Conservation (phyloP, 92 coral and sea anemone genomes). For the Epizoanthus fatuus region DNA sequence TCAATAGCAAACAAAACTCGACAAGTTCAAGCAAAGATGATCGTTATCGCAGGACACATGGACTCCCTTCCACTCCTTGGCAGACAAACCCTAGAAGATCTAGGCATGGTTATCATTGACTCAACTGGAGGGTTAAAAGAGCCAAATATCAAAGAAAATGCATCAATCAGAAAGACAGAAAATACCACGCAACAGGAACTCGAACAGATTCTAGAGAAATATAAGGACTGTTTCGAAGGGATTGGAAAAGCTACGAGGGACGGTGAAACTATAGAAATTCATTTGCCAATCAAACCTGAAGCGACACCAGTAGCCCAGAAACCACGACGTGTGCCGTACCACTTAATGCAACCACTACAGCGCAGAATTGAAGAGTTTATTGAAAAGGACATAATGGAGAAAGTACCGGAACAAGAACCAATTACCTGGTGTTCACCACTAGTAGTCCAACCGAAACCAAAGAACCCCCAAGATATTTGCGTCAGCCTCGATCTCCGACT, state of each 20-base stretch:
- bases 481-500: no score
- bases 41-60: constrained; percentile 26
- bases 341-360: not conserved
- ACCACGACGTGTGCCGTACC: constrained; percentile 7
- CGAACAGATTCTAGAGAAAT: constrained; percentile 26
- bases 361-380: not conserved
- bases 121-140: constrained; percentile 23
- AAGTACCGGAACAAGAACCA: no score
- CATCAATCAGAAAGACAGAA: not conserved
- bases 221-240: constrained; percentile 11
- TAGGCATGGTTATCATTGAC: constrained; percentile 35
- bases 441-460: no score
- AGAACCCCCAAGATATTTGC: no score
- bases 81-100: not conserved
- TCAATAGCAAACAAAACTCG: constrained; percentile 26
- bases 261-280: constrained; percentile 11
- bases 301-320: no score
- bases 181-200: not conserved
- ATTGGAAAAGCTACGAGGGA: constrained; percentile 29
- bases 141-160: not conserved
- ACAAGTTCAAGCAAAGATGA: constrained; percentile 7
- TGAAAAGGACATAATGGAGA: no score
- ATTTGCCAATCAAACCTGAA: not conserved
- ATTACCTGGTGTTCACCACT: no score
- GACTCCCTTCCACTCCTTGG: constrained; percentile 41